Evolutionary conservation across 2,888 invertebrate species (phyloP), one percentile per base, ranked within the genome.

Genomic region (Diplolepis rosae): DNA sequence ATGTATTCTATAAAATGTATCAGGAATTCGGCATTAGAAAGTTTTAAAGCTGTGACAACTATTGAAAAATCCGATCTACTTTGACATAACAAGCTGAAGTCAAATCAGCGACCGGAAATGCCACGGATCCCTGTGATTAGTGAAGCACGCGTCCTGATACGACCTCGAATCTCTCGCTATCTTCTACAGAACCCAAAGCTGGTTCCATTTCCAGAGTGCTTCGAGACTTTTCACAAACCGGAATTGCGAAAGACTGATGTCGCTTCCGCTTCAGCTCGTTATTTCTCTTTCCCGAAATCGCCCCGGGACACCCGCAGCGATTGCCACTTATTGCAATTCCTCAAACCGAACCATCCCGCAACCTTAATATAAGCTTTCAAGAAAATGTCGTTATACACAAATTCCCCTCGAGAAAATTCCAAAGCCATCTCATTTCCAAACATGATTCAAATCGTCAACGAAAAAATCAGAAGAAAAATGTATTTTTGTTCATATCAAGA

Each of bases 271-370:
- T 65, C 28, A 11, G 42, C 67, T 52, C 65, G 61, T 61, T 71
- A 54, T 71, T 71, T 75, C 73, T 66, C 42, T 66, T 56, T 61
- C 61, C 39, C 61, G 27, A 61, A 61, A 61, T 61, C 61, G 61
- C 61, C 61, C 9, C 39, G 61, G 39, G 61, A 61, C 61, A 61
- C 35, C 39, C 50, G 68, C 73, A 68, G 69, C 70, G 66, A 76
- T 76, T 73, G 73, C 70, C 70, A 73, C 72, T 75, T 73, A 73
- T 73, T 71, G 65, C 68, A 68, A 48, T 39, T 61, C 39, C 39
- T 39, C 39, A 42, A 61, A 42, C 61, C n/a, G n/a, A n/a, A n/a
- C n/a, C n/a, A n/a, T n/a, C n/a, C 61, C 24, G n/a, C 39, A 27
- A 22, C 39, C 39, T 56, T 27, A 61, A 11, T 32, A 11, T 61